phyloP scores from a whole-genome alignment of 1,140 invertebrate species.

The Atta texana region DNA sequence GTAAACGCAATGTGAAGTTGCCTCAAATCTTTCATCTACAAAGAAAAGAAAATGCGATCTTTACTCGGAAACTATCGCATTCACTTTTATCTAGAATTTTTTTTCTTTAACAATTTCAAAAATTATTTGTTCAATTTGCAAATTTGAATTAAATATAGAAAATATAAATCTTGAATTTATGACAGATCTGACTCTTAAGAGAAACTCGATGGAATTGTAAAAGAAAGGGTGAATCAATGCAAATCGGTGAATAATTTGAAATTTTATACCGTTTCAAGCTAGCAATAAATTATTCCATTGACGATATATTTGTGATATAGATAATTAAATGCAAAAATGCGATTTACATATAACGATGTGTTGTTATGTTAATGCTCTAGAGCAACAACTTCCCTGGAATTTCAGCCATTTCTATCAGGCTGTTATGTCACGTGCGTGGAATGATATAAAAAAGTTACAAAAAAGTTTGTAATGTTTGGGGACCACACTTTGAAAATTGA shows the following conservation, averaged over 20 bases:
- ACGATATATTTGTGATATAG: not conserved
- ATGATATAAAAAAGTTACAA: not conserved
- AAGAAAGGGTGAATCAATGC: not conserved
- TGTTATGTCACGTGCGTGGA: conserved; percentile 28
- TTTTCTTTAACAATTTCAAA: not conserved
- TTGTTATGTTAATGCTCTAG: not conserved
- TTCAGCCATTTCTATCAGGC: conserved; percentile 18
- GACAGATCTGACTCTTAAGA: not conserved
- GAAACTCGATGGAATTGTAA: not conserved
- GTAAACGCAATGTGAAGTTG: not conserved
- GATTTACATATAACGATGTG: conserved; percentile 7
- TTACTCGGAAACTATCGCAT: not conserved
- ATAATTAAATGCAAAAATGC: conserved; percentile 4
- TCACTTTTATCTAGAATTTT: not conserved
- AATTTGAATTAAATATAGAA: not conserved
- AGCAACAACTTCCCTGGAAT: not conserved
- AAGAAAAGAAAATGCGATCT: not conserved
- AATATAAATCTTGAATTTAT: not conserved
- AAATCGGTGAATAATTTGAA: not conserved
- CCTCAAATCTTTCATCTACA: not conserved
- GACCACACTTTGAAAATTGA: too few species aligned
- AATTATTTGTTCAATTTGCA: not conserved
- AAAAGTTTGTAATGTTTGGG: too few species aligned
- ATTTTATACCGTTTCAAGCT: not conserved
- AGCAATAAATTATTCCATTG: conserved; percentile 10